Conservation (phyloP, 1,140 invertebrate species). For the Hesperophylax magnus region DNA sequence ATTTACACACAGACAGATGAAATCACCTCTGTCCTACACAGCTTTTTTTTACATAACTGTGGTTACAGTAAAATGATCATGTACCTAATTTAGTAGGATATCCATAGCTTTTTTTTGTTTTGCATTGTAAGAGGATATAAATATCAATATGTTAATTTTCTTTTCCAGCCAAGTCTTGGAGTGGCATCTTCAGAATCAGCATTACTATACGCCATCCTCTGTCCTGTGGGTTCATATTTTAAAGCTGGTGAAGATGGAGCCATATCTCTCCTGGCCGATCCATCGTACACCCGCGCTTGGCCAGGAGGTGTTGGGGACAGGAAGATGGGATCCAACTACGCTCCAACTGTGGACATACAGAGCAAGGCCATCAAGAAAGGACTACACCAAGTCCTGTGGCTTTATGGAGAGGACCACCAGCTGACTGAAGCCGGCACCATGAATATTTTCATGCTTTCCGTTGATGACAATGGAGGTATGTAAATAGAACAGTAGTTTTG, state of each 20-base stretch:
- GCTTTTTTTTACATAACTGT: too few species aligned
- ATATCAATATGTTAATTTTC: conserved; percentile 6
- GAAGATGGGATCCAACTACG: conserved; percentile 97
- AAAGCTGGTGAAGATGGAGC: conserved; percentile 80
- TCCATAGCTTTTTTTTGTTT: too few species aligned
- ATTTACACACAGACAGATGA: too few species aligned
- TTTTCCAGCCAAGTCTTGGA: conserved; percentile 87
- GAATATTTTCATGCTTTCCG: conserved; percentile 95
- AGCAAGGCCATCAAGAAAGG: conserved; percentile 84
- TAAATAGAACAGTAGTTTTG: conserved; percentile 20
- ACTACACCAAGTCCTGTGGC: conserved; percentile 97
- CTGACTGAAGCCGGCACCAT: conserved; percentile 99
- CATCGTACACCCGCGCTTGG: conserved; percentile 83
- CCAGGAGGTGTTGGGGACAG: conserved; percentile 94
- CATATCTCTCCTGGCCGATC: conserved; percentile 76
- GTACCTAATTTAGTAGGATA: too few species aligned
- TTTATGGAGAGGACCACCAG: conserved; percentile 94
- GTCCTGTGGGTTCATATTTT: conserved; percentile 96
- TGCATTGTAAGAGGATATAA: too few species aligned
- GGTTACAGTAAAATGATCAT: too few species aligned
- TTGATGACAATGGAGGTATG: conserved; percentile 92
- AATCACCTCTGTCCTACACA: too few species aligned
- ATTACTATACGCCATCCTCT: conserved; percentile 91
- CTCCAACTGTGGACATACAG: conserved; percentile 87
- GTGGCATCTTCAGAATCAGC: conserved; percentile 88